These are phyloP conservation scores for Martes martes DNA, from an alignment of 2,113 vertebrate species.

Conservation along the genomic window DNA sequence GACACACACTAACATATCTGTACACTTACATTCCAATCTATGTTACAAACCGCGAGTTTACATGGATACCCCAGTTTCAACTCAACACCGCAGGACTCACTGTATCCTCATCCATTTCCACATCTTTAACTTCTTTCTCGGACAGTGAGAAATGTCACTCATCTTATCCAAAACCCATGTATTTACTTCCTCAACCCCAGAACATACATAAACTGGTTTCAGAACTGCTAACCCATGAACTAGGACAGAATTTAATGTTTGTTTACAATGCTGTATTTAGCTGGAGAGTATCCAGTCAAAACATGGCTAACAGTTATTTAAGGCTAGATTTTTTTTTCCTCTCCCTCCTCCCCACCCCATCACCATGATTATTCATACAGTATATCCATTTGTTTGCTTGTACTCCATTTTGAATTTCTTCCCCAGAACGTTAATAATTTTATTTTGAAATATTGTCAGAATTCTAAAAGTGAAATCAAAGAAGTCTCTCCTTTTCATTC, in stretches of 20 bases:
- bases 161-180: neutral
- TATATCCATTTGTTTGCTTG: neutral
- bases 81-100: neutral
- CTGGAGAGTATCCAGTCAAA: neutral
- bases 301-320: neutral
- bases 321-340: neutral
- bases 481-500: neutral
- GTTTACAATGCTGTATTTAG: neutral
- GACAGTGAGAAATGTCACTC: neutral
- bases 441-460: neutral
- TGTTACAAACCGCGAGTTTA: neutral
- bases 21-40: neutral
- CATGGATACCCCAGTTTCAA: neutral
- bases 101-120: neutral
- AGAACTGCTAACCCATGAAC: slow-evolving; percentile 18
- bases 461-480: neutral
- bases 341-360: neutral
- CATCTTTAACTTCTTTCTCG: slow-evolving; percentile 1
- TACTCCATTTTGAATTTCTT: neutral
- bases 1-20: neutral
- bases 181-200: slow-evolving; percentile 52
- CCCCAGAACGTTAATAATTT: neutral
- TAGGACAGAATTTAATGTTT: slow-evolving; percentile 25
- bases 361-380: neutral
- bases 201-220: slow-evolving; percentile 33